Evolutionary conservation across 2,888 invertebrate species (phyloP), one percentile per base, ranked within the genome.

Genomic region (Apodemia zela): DNA sequence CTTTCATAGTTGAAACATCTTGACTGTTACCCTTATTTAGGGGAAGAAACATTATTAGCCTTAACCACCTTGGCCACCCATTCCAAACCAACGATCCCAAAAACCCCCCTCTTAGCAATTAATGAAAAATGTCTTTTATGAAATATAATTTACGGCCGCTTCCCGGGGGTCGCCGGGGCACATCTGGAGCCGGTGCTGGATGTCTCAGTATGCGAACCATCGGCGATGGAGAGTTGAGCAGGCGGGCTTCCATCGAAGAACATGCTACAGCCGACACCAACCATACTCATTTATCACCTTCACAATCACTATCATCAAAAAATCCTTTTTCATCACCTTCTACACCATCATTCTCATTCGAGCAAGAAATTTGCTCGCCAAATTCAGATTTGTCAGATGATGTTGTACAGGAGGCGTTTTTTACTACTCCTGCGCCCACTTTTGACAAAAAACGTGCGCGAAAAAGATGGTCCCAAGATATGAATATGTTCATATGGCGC

Each of bases 121-220:
- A 8, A 35, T 35, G 35, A 35, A 35, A 8, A 35, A 35, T 35
- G 35, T 35, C 35, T 7, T 35, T 35, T 35, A 35, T 10, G 35
- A 62, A 61, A 59, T 35, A 35, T 10, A 35, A 35, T 35, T 35
- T 49, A 38, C 4, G 64, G 63, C 47, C 65, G 66, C 66, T 65
- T 17, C 64, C 65, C 63, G 68, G 66, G 63, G 38, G 38, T 38
- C 38, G 38, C 38, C 38, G 38, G 38, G 38, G 13, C 13, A 13
- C 38, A 38, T 38, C 64, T 68, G 67, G 67, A 67, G 68, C 67
- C 60, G 65, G 25, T 54, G 68, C 68, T 67, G 67, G 67, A 54
- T 60, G 65, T 54, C 5, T 47, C 65, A 68, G 67, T 49, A 64
- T 66, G 68, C 68, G 67, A 61, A 38, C 64, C 67, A 62, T 64